A percentile compares a stretch with the other conserved stretches of the same genome.
Evolutionary conservation across 2,888 invertebrate species (phyloP).

Genomic region (Ischnus inquisitorius): DNA sequence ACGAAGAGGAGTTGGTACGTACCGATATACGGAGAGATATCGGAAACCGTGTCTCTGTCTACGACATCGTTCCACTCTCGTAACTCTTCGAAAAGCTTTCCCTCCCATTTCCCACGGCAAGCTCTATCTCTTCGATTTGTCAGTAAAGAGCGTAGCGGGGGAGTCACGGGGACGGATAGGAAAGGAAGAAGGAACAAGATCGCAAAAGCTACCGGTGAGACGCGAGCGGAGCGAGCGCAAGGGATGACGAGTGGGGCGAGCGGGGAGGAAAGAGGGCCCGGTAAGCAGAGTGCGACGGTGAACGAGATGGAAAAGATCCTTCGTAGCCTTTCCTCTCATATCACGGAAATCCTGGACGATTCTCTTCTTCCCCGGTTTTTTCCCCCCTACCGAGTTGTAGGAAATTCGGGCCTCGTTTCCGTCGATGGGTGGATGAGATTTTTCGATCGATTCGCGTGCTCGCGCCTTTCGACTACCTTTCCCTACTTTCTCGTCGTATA

Average conservation of each 20-base stretch:
- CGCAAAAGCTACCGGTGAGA: constrained; percentile 39
- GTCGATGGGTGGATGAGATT: constrained; percentile 41
- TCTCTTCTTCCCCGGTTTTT: constrained; percentile 29
- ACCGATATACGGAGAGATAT: constrained; percentile 71
- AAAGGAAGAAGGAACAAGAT: constrained; percentile 31
- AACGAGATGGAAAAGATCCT: constrained; percentile 58
- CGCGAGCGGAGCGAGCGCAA: neutral
- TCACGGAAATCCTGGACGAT: constrained; percentile 65
- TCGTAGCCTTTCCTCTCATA: constrained; percentile 48
- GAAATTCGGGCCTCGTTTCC: constrained; percentile 61
- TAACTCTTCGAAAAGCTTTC: constrained; percentile 78
- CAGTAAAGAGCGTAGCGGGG: constrained; percentile 71
- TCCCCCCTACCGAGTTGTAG: constrained; percentile 38
- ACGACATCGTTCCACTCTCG: constrained; percentile 78
- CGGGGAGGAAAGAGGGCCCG: neutral
- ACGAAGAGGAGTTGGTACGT: constrained; percentile 58
- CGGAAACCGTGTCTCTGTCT: constrained; percentile 77
- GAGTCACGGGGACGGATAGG: constrained; percentile 50
- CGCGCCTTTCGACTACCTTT: constrained; percentile 34
- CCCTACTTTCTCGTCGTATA: constrained; percentile 1
- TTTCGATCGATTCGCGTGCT: constrained; percentile 46
- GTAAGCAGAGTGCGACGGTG: neutral
- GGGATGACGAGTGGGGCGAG: constrained; percentile 16
- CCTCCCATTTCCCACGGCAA: constrained; percentile 76
- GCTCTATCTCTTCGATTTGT: constrained; percentile 80